phyloP scores from a whole-genome alignment of 2,797 vertebrate species.

The Manis javanica region DNA sequence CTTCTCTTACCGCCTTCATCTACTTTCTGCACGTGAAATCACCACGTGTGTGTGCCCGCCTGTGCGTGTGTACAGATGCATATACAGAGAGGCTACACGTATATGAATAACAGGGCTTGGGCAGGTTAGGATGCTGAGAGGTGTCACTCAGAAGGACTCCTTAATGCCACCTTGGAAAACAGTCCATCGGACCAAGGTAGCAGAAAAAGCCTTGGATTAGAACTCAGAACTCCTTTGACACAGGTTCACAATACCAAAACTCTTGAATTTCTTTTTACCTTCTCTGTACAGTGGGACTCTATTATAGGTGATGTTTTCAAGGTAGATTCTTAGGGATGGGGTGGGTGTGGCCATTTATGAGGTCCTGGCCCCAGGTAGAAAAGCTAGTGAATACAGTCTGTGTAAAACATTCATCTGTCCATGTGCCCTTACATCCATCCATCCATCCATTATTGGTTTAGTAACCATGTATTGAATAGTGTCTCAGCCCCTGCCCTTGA shows the following conservation, averaged over 20 bases:
- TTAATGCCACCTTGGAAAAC: background rate
- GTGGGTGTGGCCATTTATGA: background rate
- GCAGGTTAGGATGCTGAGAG: background rate
- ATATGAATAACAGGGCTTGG: background rate
- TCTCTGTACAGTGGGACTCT: background rate
- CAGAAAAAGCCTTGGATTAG: background rate
- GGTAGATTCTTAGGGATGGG: background rate
- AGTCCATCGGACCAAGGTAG: background rate
- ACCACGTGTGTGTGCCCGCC: background rate
- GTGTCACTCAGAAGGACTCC: background rate
- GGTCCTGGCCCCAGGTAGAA: background rate
- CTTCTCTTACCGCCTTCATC: background rate
- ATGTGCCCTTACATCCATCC: background rate
- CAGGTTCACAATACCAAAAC: background rate
- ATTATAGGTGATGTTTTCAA: background rate
- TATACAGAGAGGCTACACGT: background rate
- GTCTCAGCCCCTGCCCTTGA: background rate
- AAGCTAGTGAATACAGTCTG: background rate
- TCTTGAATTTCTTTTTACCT: conserved; percentile 45
- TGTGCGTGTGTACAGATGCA: background rate
- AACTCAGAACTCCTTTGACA: background rate
- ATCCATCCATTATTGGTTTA: background rate
- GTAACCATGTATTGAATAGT: background rate
- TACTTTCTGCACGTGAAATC: background rate
- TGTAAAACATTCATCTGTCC: background rate